Evolutionary conservation across 2,113 vertebrate genomes (phyloP).

Genomic region (Ifrita kowaldi): DNA sequence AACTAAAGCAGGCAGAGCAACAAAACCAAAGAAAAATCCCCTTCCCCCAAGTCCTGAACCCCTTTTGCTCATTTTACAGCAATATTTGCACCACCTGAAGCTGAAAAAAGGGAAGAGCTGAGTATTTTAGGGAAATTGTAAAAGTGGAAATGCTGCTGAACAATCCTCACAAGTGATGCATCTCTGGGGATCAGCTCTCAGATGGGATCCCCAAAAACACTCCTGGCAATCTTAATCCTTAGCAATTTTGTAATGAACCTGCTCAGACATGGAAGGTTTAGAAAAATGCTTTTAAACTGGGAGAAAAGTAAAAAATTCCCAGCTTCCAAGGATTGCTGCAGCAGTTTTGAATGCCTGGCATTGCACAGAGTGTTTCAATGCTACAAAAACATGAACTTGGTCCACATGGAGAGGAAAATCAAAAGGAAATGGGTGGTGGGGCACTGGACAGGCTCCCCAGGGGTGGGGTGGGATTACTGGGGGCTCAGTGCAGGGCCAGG

Average conservation of each 20-base stretch:
- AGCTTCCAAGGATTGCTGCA: background rate
- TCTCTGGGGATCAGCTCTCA: background rate
- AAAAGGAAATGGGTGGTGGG: background rate
- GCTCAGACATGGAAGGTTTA: background rate
- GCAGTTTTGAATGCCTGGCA: background rate
- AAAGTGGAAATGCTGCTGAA: background rate
- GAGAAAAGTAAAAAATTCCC: background rate
- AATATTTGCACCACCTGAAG: background rate
- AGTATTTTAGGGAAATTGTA: background rate
- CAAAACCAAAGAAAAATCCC: background rate
- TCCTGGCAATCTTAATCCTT: background rate
- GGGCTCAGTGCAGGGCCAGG: background rate
- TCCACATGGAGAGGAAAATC: background rate
- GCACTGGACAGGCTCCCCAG: background rate
- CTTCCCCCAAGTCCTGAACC: background rate
- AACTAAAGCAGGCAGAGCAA: background rate
- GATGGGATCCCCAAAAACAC: background rate
- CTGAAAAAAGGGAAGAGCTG: background rate
- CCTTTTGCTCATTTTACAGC: background rate
- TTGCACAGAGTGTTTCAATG: background rate
- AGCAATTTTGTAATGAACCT: background rate
- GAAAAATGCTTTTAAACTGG: background rate
- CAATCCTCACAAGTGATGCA: background rate
- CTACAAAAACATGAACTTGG: background rate
- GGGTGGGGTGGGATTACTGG: background rate